Conservation (phyloP, 2,113 vertebrate genomes). For the Propithecus coquereli region DNA sequence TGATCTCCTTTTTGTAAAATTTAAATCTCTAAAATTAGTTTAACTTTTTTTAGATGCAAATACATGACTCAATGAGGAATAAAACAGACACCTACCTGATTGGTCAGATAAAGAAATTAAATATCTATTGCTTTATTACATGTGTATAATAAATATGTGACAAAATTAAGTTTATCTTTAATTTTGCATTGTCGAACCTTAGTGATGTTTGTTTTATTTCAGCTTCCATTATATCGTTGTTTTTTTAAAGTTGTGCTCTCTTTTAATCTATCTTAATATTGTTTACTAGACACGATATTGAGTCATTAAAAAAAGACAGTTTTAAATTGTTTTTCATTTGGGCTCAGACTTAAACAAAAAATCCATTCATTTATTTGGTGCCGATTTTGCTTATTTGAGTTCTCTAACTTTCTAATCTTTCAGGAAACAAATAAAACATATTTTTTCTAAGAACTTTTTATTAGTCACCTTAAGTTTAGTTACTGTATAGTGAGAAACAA, state of each 20-base stretch:
- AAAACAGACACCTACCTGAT: neutral
- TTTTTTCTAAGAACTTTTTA: neutral
- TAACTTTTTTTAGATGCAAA: neutral
- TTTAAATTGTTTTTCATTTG: slow-evolving; percentile 10
- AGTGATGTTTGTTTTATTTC: neutral
- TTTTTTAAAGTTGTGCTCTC: neutral
- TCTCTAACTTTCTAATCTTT: neutral
- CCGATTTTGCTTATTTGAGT: neutral
- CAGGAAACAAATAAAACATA: neutral
- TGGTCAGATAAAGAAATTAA: neutral
- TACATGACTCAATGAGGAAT: neutral
- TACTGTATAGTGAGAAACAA: neutral
- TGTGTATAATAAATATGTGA: neutral
- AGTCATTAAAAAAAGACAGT: neutral
- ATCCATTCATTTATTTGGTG: neutral
- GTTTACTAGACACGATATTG: neutral
- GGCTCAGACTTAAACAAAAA: neutral
- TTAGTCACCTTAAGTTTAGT: neutral
- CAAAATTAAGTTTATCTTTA: neutral
- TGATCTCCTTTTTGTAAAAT: neutral
- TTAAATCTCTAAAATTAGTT: neutral
- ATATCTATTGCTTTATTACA: neutral
- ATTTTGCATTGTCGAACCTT: neutral
- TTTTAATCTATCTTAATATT: neutral
- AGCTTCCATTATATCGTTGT: neutral